Conservation (phyloP, 2,888 invertebrate genomes). For the Salticus scenicus region DNA sequence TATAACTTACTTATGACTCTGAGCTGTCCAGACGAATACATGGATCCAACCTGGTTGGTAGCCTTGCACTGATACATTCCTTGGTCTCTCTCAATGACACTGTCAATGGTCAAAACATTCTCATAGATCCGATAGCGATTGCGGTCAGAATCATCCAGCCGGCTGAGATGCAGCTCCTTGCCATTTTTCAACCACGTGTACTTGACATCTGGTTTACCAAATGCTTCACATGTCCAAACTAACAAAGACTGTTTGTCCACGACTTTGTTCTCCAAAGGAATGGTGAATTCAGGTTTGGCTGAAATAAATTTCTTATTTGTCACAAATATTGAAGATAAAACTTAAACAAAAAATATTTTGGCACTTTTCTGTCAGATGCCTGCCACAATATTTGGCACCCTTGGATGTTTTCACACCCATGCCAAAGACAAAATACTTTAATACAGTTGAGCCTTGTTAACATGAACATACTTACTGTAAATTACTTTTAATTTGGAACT, state of each 20-base stretch:
- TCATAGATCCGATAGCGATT: conserved; percentile 89
- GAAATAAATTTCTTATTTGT: too few species aligned
- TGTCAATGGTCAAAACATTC: conserved; percentile 74
- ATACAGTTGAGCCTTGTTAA: too few species aligned
- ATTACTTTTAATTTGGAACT: too few species aligned
- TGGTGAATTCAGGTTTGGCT: conserved; percentile 93
- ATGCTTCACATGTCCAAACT: conserved; percentile 94
- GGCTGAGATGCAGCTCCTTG: conserved; percentile 75
- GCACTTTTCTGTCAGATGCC: too few species aligned
- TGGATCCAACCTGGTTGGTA: conserved; percentile 88
- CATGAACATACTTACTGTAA: too few species aligned
- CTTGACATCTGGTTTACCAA: conserved; percentile 93
- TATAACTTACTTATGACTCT: conserved; percentile 87
- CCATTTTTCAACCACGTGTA: conserved; percentile 78
- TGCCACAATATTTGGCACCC: too few species aligned
- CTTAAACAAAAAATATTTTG: neutral
- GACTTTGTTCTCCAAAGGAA: conserved; percentile 89
- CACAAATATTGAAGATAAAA: neutral
- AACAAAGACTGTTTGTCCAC: conserved; percentile 89
- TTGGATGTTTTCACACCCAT: too few species aligned
- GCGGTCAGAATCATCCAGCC: conserved; percentile 81
- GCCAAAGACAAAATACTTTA: too few species aligned
- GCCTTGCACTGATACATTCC: conserved; percentile 98
- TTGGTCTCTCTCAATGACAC: conserved; percentile 82
- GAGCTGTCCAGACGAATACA: conserved; percentile 91